Evolutionary conservation across 2,113 vertebrate genomes (phyloP), one percentile per base, ranked within the genome.

Genomic region (Cyphomyrus discorhynchus): DNA sequence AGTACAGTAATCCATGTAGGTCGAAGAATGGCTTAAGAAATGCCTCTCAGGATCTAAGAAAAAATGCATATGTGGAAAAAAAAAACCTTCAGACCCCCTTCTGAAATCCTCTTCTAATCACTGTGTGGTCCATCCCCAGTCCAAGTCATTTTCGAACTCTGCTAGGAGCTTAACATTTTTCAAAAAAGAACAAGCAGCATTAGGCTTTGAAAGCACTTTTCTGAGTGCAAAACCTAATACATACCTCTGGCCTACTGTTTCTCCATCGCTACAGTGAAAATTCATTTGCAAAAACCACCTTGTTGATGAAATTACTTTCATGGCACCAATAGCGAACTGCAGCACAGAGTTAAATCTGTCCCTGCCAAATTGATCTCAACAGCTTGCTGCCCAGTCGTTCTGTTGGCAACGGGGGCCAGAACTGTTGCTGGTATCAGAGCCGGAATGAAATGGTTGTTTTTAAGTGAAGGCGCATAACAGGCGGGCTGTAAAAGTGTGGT

Each of bases 101-200:
- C 21, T 11, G 21, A 46, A 88, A 62, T 45, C 56, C 31, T 45
- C 19, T 39, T 39, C 3, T 62, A 88, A 87, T 56, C 27, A 53
- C 24, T 21, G 50, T n/a, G 77, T 82, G 50, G 27, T 53, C 85
- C 50, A 42, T 35, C 49, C 85, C 27, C 47, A 87, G 53, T 88
- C 49, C 56, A 46, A 66, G 53, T 66, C 56, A 62, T 88, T 87
- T 53, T 53, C 58, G 15, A 52, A 27, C 50, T 35, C 52, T 87
- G n/a, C 50, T 66, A 46, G 52, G 86, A 87, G 52, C 27, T 62
- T 88, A 46, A 88, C 50, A 88, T 88, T 50, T 45, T 46, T 62
- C 10, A 46, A 19, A 66, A 62, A 45, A 45, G 2, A 53, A 86
- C 49, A 17, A 31, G 19, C 49, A 27, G 5, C 10, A 50, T 52